Base-by-base conservation (phyloP, 2,888 invertebrate genomes). In the Drosophila suboccidentalis region DNA sequence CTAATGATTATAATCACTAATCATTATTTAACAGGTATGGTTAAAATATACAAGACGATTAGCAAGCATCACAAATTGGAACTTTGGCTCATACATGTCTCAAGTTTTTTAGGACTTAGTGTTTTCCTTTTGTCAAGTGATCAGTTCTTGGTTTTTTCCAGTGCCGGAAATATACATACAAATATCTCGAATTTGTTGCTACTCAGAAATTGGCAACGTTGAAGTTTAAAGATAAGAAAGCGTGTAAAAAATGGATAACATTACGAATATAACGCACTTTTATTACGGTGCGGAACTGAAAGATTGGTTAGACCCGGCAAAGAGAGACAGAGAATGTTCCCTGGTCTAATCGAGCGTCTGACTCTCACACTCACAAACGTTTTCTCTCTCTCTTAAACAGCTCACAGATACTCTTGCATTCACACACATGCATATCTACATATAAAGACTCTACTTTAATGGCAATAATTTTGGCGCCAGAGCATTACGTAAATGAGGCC, bases 381-480 rank as follows among this genome's bases (percentile, higher is more conserved):
- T 22, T 51, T 2, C 26, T 39, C 39, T 36, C 51, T 2, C 26
- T 39, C 39, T 13, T 13, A 47, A 22, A 46, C n/a, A 15, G 26
- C 32, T 17, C 38, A 10, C 61, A 36, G 11, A 49, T 32, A 61
- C 51, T 26, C 5, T 57, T 29, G 17, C 36, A 17, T 5, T 19
- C 29, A 60, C 29, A 50, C 47, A 47, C 65, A 15, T 36, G 13
- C 67, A 49, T 65, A 61, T 64, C 44, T 68, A 66, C 60, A 63
- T 70, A 32, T 63, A 49, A 22, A 32, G 39, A 26, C 34, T 47
- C 32, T 62, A 62, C 62, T 29, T 84, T 82, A 80, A 82, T 79
- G 81, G 78, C 74, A 84, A 79, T 79, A 79, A 82, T 82, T 77
- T 82, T 82, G 82, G 81, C 81, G 81, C 81, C 81, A 82, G 60